Conservation (phyloP, 2,888 invertebrate genomes). For the Troides oblongomaculatus region DNA sequence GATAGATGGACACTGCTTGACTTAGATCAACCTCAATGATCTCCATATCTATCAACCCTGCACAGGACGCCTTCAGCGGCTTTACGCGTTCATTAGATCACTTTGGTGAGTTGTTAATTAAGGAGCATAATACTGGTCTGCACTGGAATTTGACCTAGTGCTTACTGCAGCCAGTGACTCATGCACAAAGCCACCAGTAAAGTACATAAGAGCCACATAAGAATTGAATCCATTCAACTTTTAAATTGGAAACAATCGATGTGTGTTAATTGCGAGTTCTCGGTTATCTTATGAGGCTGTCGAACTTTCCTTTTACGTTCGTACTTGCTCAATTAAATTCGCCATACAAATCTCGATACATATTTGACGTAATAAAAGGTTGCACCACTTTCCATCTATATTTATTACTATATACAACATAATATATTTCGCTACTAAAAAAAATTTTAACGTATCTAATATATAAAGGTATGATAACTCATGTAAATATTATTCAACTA, state of each 20-base stretch:
- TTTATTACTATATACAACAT: not conserved
- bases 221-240: constrained; percentile 42
- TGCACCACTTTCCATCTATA: not conserved
- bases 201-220: constrained; percentile 10
- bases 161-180: not conserved
- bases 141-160: constrained; percentile 1
- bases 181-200: constrained; percentile 14
- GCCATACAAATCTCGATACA: constrained; percentile 33
- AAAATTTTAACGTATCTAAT: no score
- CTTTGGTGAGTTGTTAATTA: not conserved
- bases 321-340: constrained; percentile 41
- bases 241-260: constrained; percentile 57
- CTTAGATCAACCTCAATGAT: no score
- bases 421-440: not conserved
- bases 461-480: no score
- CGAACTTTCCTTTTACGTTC: constrained; percentile 54
- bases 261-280: constrained; percentile 60
- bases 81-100: no score
- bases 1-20: no score
- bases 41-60: no score
- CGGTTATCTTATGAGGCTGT: constrained; percentile 57
- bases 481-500: no score
- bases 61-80: no score
- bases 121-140: not conserved
- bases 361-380: constrained; percentile 10